Conservation (phyloP, 23 tunicate species). For the Corella eumyota region DNA sequence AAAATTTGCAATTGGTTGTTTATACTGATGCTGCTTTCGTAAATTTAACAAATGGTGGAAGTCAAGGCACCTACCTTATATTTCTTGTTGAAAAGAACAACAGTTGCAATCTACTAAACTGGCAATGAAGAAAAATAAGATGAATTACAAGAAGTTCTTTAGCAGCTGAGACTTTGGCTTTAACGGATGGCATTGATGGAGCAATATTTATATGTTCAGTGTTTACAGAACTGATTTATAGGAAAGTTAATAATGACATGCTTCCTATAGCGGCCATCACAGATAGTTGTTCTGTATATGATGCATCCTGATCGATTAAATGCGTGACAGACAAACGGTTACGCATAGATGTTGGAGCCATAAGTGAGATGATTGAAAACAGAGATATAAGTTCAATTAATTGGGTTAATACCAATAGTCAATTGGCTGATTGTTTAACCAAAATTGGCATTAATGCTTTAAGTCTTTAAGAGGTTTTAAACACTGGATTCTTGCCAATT, state of each 20-base stretch:
- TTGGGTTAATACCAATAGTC: not conserved
- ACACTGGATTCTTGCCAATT: too few relatives aligned
- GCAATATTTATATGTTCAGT: not conserved
- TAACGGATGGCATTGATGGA: slow-evolving; percentile 2
- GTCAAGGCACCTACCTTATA: too few relatives aligned
- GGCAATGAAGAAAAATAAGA: slow-evolving; percentile 2
- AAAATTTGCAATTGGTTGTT: too few relatives aligned
- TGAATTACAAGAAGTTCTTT: slow-evolving; percentile 3
- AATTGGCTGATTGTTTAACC: slow-evolving; percentile 5
- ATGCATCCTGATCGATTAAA: slow-evolving; percentile 1
- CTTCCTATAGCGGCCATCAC: not conserved
- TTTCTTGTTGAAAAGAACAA: not conserved
- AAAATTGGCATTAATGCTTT: slow-evolving; percentile 1
- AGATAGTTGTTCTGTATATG: slow-evolving; percentile 1
- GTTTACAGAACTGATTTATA: not conserved
- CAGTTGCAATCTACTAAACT: not conserved
- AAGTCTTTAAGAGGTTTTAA: too few relatives aligned
- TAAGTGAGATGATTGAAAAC: slow-evolving; percentile 1
- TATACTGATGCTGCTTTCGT: slow-evolving; percentile 4
- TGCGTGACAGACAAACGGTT: slow-evolving; percentile 3
- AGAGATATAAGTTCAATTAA: not conserved
- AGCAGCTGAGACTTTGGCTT: slow-evolving; percentile 7
- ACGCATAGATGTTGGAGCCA: not conserved
- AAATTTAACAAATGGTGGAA: too few relatives aligned
- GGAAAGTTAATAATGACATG: not conserved